Base-by-base conservation (phyloP, 2,797 vertebrate genomes). In the Acipenser oxyrinchus region DNA sequence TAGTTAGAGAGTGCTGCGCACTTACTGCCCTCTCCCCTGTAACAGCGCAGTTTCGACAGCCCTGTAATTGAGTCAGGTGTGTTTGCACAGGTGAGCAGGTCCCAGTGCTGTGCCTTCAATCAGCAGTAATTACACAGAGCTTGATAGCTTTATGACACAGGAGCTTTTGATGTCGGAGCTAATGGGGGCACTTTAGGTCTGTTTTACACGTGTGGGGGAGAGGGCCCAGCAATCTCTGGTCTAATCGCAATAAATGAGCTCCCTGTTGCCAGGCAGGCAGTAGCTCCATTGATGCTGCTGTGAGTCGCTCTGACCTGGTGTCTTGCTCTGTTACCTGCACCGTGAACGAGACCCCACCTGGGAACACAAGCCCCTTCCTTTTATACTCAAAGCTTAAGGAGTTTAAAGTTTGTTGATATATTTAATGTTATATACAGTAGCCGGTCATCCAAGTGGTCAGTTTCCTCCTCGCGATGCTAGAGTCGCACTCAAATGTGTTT, bases 211-310 rank as follows among this genome's bases (percentile, higher is more conserved):
- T 37, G 23, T 37, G 23, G 23, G 23, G 23, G 23, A 4, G 23
- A 4, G 23, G 23, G 23, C 23, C n/a, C n/a, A n/a, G n/a, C n/a
- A n/a, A n/a, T n/a, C n/a, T n/a, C n/a, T n/a, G n/a, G 15, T 18
- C 15, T 1, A 37, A 72, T 74, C 67, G 76, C 48, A 48, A 58
- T 74, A 68, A 61, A 52, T 9, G 11, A 63, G 63, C 57, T 66
- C 62, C 52, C 60, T 58, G 59, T 65, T 66, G 51, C 15, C 65
- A 64, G 65, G 71, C 69, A 63, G 68, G 86, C 81, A 85, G 75
- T 77, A 72, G 74, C 59, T 49, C 77, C 59, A 79, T 85, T 85
- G 79, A 84, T 74, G 53, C 58, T 60, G 79, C 82, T 74, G 73
- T 76, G 81, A 73, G 78, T 78, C 79, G 66, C 73, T 6, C 64